A percentile compares a stretch with the other conserved stretches of the same genome.
Evolutionary conservation across 2,888 invertebrate species (phyloP).

Genomic region (Muscina levida): DNA sequence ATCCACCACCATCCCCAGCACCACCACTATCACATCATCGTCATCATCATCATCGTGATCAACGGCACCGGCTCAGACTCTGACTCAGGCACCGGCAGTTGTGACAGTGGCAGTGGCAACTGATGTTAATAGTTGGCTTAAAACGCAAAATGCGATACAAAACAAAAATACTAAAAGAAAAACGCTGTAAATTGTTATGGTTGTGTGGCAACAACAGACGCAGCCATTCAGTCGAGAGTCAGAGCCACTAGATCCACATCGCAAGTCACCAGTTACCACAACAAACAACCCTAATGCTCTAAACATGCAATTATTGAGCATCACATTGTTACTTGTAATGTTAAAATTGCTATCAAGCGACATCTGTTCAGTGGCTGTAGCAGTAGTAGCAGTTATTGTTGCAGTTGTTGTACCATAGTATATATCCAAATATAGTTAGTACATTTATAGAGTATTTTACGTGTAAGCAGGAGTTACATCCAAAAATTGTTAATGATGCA

Average conservation of each 20-base stretch:
- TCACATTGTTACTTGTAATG: slow-evolving; percentile 46
- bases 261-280: slow-evolving; percentile 23
- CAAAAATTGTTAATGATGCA: slow-evolving; percentile 51
- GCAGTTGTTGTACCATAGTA: neutral
- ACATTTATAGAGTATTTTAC: neutral
- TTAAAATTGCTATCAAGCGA: slow-evolving; percentile 55
- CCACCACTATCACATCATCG: neutral
- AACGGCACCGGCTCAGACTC: slow-evolving; percentile 6
- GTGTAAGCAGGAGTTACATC: neutral
- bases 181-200: slow-evolving; percentile 61
- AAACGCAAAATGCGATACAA: slow-evolving; percentile 26
- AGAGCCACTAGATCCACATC: neutral
- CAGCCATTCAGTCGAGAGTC: neutral
- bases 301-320: slow-evolving; percentile 65
- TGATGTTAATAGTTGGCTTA: slow-evolving; percentile 26
- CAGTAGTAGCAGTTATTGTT: neutral
- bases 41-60: slow-evolving; percentile 2
- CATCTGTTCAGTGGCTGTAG: slow-evolving; percentile 54
- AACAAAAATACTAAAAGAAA: slow-evolving; percentile 40
- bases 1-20: slow-evolving; percentile 38
- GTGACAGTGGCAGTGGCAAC: slow-evolving; percentile 30
- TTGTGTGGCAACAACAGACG: slow-evolving; percentile 52
- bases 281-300: slow-evolving; percentile 57
- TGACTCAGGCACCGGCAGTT: slow-evolving; percentile 33
- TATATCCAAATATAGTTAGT: neutral